Conservation (phyloP, 2,113 vertebrate genomes). For the Gavialis gangeticus region DNA sequence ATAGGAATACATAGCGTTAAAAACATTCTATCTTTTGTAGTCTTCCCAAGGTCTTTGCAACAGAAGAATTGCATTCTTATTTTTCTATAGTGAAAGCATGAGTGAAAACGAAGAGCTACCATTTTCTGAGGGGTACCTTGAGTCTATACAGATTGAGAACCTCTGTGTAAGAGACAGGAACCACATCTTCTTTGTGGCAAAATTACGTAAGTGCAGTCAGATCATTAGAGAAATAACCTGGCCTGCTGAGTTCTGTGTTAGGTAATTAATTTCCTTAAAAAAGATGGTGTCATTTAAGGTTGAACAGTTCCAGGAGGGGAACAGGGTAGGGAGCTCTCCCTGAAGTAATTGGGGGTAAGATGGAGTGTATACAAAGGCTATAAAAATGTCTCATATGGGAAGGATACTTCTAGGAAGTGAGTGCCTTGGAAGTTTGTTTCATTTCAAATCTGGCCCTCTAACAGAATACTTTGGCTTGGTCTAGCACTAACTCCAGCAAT, state of each 20-base stretch:
- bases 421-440: neutral
- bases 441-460: neutral
- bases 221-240: neutral
- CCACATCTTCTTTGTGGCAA: neutral
- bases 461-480: neutral
- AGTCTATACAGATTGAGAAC: no score
- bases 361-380: neutral
- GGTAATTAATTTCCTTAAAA: neutral
- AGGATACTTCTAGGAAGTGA: neutral
- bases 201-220: neutral
- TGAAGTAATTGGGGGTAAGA: neutral
- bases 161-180: no score
- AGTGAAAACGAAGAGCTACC: no score
- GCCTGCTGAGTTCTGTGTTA: neutral
- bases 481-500: neutral
- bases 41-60: no score
- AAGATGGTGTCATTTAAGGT: neutral
- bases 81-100: no score
- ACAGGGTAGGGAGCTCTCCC: neutral
- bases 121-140: no score
- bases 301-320: neutral
- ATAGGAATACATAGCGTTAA: no score
- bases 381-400: neutral
- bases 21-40: no score
- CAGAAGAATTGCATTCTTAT: no score